Conservation (phyloP, 1,140 invertebrate species). For the Scaptodrosophila lebanonensis region DNA sequence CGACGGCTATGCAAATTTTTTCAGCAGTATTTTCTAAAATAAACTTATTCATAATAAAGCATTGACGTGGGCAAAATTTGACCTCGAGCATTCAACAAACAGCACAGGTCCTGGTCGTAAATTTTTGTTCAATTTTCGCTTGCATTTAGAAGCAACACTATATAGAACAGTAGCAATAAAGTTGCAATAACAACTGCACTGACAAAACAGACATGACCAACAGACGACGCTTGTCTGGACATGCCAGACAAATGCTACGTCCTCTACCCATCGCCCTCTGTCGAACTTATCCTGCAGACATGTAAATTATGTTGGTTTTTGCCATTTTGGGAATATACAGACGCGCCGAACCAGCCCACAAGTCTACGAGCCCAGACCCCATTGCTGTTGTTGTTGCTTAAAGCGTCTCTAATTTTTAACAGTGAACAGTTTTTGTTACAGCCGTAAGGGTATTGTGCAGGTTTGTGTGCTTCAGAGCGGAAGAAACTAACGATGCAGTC, state of each 20-base stretch:
- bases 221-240: constrained; percentile 33
- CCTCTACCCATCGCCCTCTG: constrained; percentile 2
- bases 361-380: constrained; percentile 9
- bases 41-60: too few species aligned
- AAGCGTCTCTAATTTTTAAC: constrained; percentile 35
- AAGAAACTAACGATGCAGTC: too few species aligned
- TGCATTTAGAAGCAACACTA: too few species aligned
- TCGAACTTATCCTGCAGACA: constrained; percentile 62
- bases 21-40: too few species aligned
- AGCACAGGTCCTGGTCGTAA: too few species aligned
- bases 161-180: too few species aligned
- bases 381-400: constrained; percentile 25
- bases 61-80: too few species aligned
- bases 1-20: too few species aligned
- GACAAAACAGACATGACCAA: constrained; percentile 53
- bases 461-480: constrained; percentile 12
- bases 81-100: too few species aligned
- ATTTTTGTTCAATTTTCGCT: constrained; percentile 13
- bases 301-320: constrained; percentile 69
- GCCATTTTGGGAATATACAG: constrained; percentile 50
- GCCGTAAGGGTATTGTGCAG: too few species aligned
- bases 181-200: constrained; percentile 47
- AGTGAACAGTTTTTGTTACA: constrained; percentile 4
- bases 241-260: constrained; percentile 16
- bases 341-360: constrained; percentile 24